phyloP scores from a whole-genome alignment of 2,113 vertebrate species.

The Burhinus bistriatus region DNA sequence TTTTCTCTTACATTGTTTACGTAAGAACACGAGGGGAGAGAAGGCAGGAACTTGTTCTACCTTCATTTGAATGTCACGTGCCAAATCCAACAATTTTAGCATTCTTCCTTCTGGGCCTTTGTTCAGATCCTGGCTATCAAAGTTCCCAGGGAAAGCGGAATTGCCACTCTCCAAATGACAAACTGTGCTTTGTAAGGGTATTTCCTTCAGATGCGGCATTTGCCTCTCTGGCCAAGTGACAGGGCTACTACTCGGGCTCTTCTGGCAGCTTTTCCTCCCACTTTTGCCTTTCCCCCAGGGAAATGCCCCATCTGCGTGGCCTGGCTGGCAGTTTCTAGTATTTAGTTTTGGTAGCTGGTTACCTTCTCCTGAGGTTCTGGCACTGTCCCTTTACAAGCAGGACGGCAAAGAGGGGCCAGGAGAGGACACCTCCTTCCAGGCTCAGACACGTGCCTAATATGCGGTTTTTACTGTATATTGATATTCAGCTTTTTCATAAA shows the following conservation, averaged over 20 bases:
- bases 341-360: neutral
- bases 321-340: neutral
- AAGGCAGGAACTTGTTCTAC: neutral
- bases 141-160: conserved; percentile 15
- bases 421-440: neutral
- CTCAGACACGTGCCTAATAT: neutral
- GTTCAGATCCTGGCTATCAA: conserved; percentile 2
- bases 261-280: neutral
- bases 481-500: neutral
- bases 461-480: neutral
- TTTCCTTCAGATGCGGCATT: conserved; percentile 34
- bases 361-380: neutral
- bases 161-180: conserved; percentile 19
- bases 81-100: neutral
- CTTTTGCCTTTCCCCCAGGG: neutral
- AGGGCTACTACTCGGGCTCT: neutral
- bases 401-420: neutral
- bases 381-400: neutral
- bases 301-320: neutral
- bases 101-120: neutral
- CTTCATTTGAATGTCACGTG: neutral
- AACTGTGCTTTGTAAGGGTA: neutral
- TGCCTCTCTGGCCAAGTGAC: neutral
- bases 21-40: neutral
- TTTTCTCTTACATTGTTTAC: neutral